These are phyloP conservation scores for Lota lota DNA, from an alignment of 2,113 vertebrate genomes.

Conservation along the genomic window DNA sequence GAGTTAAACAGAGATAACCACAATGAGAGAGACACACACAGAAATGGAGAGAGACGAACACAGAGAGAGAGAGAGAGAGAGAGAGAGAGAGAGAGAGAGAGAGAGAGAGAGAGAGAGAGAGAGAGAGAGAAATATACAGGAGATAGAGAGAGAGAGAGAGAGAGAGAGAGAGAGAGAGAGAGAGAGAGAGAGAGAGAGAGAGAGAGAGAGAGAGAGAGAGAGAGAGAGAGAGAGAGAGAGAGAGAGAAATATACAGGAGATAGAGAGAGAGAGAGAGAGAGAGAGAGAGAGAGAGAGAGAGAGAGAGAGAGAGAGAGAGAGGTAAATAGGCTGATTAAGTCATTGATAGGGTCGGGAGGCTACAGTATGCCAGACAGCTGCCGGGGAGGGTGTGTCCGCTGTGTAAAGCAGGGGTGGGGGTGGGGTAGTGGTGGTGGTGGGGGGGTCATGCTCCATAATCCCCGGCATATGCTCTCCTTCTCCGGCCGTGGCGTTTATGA, in stretches of 20 bases:
- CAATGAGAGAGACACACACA: too few relatives aligned
- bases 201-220: background rate
- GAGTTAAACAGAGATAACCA: background rate
- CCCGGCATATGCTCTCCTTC: conserved; percentile 67
- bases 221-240: conserved; percentile 12
- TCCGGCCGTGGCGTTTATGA: conserved; percentile 68
- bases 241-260: too few relatives aligned
- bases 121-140: background rate
- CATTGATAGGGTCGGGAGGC: conserved; percentile 69
- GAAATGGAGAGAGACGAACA: too few relatives aligned
- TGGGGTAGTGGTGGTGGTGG: background rate
- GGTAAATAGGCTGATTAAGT: conserved; percentile 61
- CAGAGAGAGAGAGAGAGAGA: too few relatives aligned
- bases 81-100: too few relatives aligned
- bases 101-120: background rate
- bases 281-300: conserved; percentile 10
- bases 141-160: too few relatives aligned
- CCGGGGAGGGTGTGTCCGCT: conserved; percentile 65
- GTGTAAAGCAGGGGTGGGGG: conserved; percentile 57
- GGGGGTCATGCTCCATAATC: conserved; percentile 56
- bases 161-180: too few relatives aligned
- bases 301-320: background rate
- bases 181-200: background rate
- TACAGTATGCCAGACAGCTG: conserved; percentile 69
- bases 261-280: too few relatives aligned